Conservation (phyloP, 2,888 invertebrate species). For the Osedax fenrisi region DNA sequence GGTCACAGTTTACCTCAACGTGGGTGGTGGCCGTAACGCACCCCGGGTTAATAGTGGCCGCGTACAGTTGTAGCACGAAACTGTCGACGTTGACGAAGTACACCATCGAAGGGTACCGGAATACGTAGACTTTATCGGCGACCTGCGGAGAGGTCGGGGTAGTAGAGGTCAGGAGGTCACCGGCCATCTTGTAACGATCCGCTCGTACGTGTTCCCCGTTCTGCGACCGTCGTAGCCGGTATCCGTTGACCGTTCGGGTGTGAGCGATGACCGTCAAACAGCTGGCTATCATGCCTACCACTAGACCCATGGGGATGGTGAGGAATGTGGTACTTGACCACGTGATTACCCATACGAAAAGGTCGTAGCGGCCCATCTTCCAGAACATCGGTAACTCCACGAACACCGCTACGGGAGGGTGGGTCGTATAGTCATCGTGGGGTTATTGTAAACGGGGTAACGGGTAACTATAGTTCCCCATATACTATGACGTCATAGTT, state of each 20-base stretch:
- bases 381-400: conserved; percentile 60
- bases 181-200: neutral
- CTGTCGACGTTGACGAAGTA: conserved; percentile 48
- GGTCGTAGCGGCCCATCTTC: conserved; percentile 67
- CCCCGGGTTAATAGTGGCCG: conserved; percentile 43
- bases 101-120: conserved; percentile 44
- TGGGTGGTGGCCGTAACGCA: no score
- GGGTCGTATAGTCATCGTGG: no score
- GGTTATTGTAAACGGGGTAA: no score
- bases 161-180: no score
- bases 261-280: conserved; percentile 43
- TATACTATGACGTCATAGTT: no score
- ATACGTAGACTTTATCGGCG: no score
- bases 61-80: conserved; percentile 43
- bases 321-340: conserved; percentile 42
- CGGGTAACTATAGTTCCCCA: no score
- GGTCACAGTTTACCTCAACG: no score
- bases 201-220: neutral
- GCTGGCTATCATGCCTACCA: conserved; percentile 43
- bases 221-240: conserved; percentile 39
- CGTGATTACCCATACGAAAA: conserved; percentile 51
- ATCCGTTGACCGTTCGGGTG: conserved; percentile 42
- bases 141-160: no score
- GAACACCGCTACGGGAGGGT: no score
- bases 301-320: conserved; percentile 45